phyloP scores from a whole-genome alignment of 2,113 vertebrate species.

The Furnarius figulus region DNA sequence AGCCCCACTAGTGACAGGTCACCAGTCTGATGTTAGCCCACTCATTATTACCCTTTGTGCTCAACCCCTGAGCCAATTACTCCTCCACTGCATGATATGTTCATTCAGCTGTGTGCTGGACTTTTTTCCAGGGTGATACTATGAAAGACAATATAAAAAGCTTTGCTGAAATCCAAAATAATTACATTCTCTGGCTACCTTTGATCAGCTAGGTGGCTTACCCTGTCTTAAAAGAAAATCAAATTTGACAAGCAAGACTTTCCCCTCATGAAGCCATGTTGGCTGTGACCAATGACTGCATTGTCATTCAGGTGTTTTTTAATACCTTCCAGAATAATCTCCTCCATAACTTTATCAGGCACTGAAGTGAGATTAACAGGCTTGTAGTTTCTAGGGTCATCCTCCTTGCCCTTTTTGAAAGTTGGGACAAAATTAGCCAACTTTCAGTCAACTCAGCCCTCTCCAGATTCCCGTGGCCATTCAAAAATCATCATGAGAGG shows the following conservation, averaged over 20 bases:
- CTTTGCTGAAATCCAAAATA: neutral
- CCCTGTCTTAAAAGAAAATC: neutral
- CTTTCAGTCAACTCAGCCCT: neutral
- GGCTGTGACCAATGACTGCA: neutral
- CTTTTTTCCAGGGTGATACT: neutral
- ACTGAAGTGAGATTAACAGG: neutral
- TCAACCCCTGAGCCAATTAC: neutral
- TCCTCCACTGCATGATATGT: neutral
- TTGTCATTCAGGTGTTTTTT: neutral
- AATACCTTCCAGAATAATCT: neutral
- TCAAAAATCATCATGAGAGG: neutral
- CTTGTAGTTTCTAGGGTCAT: neutral
- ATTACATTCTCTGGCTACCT: neutral
- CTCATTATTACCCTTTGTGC: neutral
- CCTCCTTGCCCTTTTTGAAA: neutral
- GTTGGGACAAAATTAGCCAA: neutral
- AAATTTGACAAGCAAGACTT: neutral
- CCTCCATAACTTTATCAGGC: neutral
- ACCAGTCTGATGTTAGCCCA: neutral
- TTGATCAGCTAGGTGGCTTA: neutral
- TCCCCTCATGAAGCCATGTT: neutral
- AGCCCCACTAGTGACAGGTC: neutral
- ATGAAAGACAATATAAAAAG: neutral
- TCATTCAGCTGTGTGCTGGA: neutral
- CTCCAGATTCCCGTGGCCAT: neutral